phyloP scores from a whole-genome alignment of 30 jellyfish, hydroid and myxozoan species.

The Aurelia sp. region DNA sequence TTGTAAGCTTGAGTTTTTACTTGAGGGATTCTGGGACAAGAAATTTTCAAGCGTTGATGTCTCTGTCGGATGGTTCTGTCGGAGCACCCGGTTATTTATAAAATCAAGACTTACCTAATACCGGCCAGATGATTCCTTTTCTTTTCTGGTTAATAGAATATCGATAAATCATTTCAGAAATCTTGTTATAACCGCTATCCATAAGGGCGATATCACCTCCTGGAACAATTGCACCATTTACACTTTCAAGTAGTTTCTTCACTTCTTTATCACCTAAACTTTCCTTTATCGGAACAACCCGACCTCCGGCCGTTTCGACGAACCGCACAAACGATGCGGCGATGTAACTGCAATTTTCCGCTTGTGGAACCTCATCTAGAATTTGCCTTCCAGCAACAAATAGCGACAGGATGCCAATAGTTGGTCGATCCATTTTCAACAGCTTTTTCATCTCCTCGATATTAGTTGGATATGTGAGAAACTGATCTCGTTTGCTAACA shows the following conservation, averaged over 20 bases:
- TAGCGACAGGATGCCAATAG: constrained; percentile 77
- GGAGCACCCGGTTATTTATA: too few species aligned
- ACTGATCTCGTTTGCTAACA: constrained; percentile 10
- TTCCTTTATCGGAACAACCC: constrained; percentile 84
- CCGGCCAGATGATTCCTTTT: constrained; percentile 82
- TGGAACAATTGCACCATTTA: constrained; percentile 86
- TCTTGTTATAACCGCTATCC: constrained; percentile 83
- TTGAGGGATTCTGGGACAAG: too few species aligned
- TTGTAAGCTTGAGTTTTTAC: too few species aligned
- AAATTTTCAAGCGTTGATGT: too few species aligned
- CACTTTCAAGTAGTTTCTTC: constrained; percentile 47
- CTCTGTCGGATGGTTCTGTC: too few species aligned
- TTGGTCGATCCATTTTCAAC: constrained; percentile 79
- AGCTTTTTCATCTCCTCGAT: constrained; percentile 63
- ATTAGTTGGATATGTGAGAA: constrained; percentile 85
- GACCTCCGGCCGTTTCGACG: constrained; percentile 88
- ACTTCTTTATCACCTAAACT: constrained; percentile 65
- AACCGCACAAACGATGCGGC: constrained; percentile 87
- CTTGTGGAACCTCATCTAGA: constrained; percentile 53
- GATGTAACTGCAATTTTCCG: constrained; percentile 73
- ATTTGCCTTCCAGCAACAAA: constrained; percentile 66
- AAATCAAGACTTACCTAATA: constrained; percentile 53
- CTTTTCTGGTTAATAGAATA: constrained; percentile 71
- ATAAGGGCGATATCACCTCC: constrained; percentile 89
- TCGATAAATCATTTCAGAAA: constrained; percentile 54